A percentile compares a stretch with the other conserved stretches of the same genome.
phyloP scores from a whole-genome alignment of 2,113 vertebrate species.

The Turnix velox region DNA sequence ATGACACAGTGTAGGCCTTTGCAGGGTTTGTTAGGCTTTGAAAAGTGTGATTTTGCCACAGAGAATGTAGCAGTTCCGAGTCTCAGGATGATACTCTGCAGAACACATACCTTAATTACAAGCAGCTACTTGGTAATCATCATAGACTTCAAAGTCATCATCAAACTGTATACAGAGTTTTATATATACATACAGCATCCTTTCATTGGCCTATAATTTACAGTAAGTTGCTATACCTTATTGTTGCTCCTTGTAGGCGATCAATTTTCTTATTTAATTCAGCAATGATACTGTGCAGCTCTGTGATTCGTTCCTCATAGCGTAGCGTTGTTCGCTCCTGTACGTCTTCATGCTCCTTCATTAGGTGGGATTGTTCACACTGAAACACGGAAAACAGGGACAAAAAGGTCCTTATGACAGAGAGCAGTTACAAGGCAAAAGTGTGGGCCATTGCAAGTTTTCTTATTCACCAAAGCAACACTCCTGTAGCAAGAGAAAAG shows the following conservation, averaged over 20 bases:
- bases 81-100: neutral
- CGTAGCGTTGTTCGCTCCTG: constrained; percentile 81
- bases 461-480: neutral
- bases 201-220: neutral
- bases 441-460: neutral
- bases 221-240: constrained; percentile 71
- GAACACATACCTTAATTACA: neutral
- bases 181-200: neutral
- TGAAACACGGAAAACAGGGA: constrained; percentile 31
- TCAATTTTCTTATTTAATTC: constrained; percentile 89
- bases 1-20: neutral
- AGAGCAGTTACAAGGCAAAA: neutral
- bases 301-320: constrained; percentile 85
- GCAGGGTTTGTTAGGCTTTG: neutral
- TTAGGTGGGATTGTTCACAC: constrained; percentile 85
- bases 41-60: neutral
- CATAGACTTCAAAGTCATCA: neutral
- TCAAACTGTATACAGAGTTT: neutral
- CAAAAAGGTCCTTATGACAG: neutral
- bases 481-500: neutral
- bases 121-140: neutral
- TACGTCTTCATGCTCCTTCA: constrained; percentile 84
- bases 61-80: neutral
- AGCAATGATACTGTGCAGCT: constrained; percentile 86
- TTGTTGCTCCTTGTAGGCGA: constrained; percentile 79